phyloP scores from a whole-genome alignment of 2,797 vertebrate genomes.

The Helostoma temminkii region DNA sequence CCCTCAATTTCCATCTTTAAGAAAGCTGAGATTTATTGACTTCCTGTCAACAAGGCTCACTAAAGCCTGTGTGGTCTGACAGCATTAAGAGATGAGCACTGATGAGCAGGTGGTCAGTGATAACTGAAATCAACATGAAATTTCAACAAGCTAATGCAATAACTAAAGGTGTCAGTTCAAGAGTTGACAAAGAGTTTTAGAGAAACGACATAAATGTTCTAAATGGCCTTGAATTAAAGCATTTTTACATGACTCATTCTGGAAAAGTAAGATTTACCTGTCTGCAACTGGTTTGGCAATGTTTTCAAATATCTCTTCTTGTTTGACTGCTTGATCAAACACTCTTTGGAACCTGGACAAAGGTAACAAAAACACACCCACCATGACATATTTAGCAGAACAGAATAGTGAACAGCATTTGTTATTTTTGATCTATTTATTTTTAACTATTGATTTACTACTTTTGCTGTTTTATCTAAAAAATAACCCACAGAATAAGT shows the following conservation, averaged over 20 bases:
- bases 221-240: neutral
- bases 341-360: conserved; percentile 91
- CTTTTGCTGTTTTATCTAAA: conserved; percentile 22
- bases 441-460: too few relatives aligned
- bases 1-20: conserved; percentile 71
- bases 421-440: too few relatives aligned
- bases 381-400: neutral
- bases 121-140: neutral
- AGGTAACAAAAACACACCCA: neutral
- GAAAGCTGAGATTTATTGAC: conserved; percentile 65
- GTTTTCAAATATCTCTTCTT: conserved; percentile 93
- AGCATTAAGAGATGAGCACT: conserved; percentile 20
- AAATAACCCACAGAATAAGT: conserved; percentile 42
- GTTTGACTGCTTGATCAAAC: conserved; percentile 91
- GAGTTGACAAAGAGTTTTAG: neutral
- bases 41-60: conserved; percentile 62
- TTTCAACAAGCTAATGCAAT: neutral
- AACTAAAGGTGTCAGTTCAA: neutral
- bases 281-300: conserved; percentile 96
- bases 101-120: conserved; percentile 17
- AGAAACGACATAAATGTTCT: neutral
- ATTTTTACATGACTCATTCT: neutral
- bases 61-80: conserved; percentile 64
- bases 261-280: conserved; percentile 84
- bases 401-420: neutral